Base-by-base conservation (phyloP, 2,113 vertebrate species). In the Dissostichus mawsoni region DNA sequence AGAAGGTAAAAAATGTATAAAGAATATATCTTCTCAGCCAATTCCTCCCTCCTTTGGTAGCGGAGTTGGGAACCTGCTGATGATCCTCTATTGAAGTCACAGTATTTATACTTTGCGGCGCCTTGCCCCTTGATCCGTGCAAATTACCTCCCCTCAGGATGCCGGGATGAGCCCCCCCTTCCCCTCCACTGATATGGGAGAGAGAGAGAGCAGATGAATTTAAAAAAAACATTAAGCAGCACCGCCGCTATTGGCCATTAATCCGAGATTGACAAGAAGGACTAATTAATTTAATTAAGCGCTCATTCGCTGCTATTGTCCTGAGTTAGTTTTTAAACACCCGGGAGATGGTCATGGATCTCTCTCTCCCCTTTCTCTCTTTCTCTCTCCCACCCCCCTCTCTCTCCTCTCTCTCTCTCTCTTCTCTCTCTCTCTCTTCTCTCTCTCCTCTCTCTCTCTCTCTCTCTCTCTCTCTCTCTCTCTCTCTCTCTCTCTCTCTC, bases 101-200 rank as follows among this genome's bases (percentile, higher is more conserved):
- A 96, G 95, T 97, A 98, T 98, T 98, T 98, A 98, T 98, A 98
- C 97, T 97, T 98, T 94, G 96, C 93, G 93, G 93, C 95, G 97
- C 96, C 96, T 95, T 96, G 91, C 92, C 96, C 96, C 97, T 97
- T 95, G 96, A 97, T 97, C 95, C 91, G 94, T 95, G 96, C 94
- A 95, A 96, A 97, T 96, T 96, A 96, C 96, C 96, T 97, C 96
- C 96, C 96, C 96, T 96, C 94, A 94, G 94, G 94, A 96, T 95
- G 94, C 94, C 94, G 69, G 90, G 94, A 94, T 87, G 95, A 93
- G 93, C 90, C 94, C 95, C 36, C 96, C 95, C 92, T 92, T 90
- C 87, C 79, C 87, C 88, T 92, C 75, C 90, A 85, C 89, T 90
- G 90, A 87, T 91, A 92, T 48, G 69, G 62, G 76, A 76, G 87